These are phyloP conservation scores for Heptranchias perlo DNA, from an alignment of 2,113 vertebrate genomes.

Conservation along the genomic window DNA sequence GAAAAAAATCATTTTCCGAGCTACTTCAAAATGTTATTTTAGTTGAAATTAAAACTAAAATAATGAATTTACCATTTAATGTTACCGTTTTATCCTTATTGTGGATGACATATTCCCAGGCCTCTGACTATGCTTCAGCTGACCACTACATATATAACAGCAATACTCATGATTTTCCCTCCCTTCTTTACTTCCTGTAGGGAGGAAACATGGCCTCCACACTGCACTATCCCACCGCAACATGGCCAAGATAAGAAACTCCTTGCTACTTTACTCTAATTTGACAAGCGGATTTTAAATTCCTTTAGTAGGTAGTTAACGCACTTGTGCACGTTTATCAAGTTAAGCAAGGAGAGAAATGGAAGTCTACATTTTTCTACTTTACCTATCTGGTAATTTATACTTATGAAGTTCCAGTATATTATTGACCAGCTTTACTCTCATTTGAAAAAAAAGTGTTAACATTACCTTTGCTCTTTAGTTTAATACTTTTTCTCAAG, in stretches of 20 bases:
- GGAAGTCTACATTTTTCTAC: neutral
- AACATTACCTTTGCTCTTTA: neutral
- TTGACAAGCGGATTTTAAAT: neutral
- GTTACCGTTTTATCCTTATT: neutral
- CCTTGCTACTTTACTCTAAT: neutral
- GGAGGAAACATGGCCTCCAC: neutral
- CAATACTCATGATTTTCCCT: neutral
- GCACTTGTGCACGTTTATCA: neutral
- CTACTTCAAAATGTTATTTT: neutral
- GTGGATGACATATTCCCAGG: neutral
- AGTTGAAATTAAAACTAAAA: neutral
- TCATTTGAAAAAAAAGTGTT: neutral
- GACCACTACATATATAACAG: neutral
- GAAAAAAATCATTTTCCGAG: neutral
- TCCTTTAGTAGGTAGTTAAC: neutral
- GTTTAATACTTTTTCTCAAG: neutral
- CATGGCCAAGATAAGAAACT: neutral
- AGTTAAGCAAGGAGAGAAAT: neutral
- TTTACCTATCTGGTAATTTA: neutral
- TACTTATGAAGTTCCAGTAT: neutral
- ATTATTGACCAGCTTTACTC: neutral
- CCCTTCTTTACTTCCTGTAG: neutral
- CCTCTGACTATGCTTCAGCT: neutral
- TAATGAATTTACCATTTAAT: neutral
- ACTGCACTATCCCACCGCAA: neutral